Conservation (phyloP, 1,140 invertebrate genomes). For the Ylistrum balloti region DNA sequence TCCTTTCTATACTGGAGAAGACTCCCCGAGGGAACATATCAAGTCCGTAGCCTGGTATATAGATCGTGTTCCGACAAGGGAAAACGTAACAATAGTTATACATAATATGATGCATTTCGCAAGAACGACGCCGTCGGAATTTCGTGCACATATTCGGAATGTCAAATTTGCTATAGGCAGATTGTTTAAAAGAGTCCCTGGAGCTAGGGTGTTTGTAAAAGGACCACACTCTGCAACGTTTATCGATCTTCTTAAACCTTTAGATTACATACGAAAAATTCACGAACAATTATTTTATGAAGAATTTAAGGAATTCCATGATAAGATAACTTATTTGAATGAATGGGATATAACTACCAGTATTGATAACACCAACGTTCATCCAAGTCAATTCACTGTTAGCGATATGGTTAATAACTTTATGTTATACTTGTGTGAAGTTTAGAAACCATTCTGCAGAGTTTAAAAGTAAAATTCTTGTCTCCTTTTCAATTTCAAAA, state of each 20-base stretch:
- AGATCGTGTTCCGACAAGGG: background rate
- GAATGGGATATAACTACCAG: constrained; percentile 47
- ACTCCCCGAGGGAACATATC: background rate
- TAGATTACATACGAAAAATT: constrained; percentile 41
- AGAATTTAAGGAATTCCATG: constrained; percentile 10
- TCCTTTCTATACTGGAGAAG: background rate
- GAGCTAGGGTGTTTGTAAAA: constrained; percentile 45
- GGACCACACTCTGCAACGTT: constrained; percentile 38
- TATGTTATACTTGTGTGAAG: constrained; percentile 31
- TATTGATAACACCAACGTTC: constrained; percentile 14
- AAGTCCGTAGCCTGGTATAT: constrained; percentile 31
- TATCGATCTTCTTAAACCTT: background rate
- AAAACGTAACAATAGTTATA: constrained; percentile 34
- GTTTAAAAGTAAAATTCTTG: no score
- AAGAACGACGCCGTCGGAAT: background rate
- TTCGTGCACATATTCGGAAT: constrained; percentile 28
- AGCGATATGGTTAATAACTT: constrained; percentile 42
- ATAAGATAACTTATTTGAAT: constrained; percentile 38
- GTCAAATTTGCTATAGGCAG: constrained; percentile 36
- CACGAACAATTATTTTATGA: constrained; percentile 46
- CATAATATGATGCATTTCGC: constrained; percentile 45
- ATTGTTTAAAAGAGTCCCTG: constrained; percentile 26
- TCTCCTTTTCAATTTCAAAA: no score
- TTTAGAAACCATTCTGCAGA: no score
- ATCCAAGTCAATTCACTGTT: background rate